Evolutionary conservation across 2,888 invertebrate genomes (phyloP), one percentile per base, ranked within the genome.

Genomic region (Caenorhabditis sp.): DNA sequence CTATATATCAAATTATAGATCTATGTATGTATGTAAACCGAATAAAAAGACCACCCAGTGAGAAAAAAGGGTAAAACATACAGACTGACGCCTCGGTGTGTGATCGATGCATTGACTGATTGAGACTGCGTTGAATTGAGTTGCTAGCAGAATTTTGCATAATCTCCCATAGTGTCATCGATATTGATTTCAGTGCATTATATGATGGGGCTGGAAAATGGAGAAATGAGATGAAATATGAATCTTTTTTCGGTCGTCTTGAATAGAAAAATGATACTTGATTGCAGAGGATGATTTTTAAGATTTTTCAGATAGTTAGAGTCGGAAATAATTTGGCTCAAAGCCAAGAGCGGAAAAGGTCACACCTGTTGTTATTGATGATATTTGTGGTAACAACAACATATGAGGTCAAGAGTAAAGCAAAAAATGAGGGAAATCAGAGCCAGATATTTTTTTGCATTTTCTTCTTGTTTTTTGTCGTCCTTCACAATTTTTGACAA

Each of bases 101-200:
- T 49, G 72, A 75, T 62, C 79, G 75, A 67, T 72, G 75, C 76
- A 79, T 77, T 57, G 79, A 77, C 72, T 75, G 74, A 63, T 82
- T 81, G 57, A 82, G 72, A 55, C 76, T 75, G 53, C 78, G 75
- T 70, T 82, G 81, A 64, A 81, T 76, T 66, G 69, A 73, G 57
- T 66, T 74, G 72, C 74, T 75, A 49, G 84, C 82, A 8, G 83
- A 77, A 62, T 91, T 81, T 87, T 92, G 90, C 84, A 92, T 90
- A 84, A 91, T 91, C 88, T 92, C 91, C 90, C 92, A 92, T 87
- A 92, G 89, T 60, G 90, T 89, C 72, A 88, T 88, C 43, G 88
- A 88, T 68, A 89, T 88, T 66, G 89, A 89, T 54, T 90, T 89
- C 59, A 90, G 88, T 78, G 91, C 90, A 87, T 90, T 90, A 75